Evolutionary conservation across 2,113 vertebrate species (phyloP).

Genomic region (Leiothrix lutea): DNA sequence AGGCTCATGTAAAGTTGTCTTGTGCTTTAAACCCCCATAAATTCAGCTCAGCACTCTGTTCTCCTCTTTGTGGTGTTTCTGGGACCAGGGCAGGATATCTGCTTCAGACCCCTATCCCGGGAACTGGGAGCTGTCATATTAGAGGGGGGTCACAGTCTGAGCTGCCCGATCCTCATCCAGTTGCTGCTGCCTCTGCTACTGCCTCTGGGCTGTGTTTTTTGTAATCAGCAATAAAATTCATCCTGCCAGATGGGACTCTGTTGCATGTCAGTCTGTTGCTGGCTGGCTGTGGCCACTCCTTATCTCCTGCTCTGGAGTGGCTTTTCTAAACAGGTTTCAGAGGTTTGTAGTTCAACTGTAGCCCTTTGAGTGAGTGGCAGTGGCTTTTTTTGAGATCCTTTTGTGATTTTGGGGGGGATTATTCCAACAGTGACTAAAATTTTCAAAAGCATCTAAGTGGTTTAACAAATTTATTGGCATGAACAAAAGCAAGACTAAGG

Average conservation of each 20-base stretch:
- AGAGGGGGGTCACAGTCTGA: not conserved
- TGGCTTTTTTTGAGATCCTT: not conserved
- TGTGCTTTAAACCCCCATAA: not conserved
- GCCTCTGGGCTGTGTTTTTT: not conserved
- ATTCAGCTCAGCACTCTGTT: not conserved
- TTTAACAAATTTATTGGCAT: not conserved
- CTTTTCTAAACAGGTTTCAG: not conserved
- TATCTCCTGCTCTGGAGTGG: not conserved
- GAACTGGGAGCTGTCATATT: not conserved
- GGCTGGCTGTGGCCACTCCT: not conserved
- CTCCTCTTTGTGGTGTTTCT: fast-evolving
- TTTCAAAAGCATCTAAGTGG: not conserved
- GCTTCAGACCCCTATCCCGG: not conserved
- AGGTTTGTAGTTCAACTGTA: not conserved
- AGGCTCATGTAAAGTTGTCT: not conserved
- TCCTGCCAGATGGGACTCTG: not conserved
- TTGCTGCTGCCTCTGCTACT: fast-evolving
- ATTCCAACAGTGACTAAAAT: not conserved
- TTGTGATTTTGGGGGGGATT: not conserved
- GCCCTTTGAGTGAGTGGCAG: not conserved
- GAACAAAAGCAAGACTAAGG: not conserved
- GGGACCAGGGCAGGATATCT: not conserved
- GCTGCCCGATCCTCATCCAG: not conserved
- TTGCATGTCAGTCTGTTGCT: not conserved
- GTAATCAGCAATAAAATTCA: not conserved